Evolutionary conservation across 2,113 vertebrate species (phyloP).

Genomic region (Brachirus orientalis): DNA sequence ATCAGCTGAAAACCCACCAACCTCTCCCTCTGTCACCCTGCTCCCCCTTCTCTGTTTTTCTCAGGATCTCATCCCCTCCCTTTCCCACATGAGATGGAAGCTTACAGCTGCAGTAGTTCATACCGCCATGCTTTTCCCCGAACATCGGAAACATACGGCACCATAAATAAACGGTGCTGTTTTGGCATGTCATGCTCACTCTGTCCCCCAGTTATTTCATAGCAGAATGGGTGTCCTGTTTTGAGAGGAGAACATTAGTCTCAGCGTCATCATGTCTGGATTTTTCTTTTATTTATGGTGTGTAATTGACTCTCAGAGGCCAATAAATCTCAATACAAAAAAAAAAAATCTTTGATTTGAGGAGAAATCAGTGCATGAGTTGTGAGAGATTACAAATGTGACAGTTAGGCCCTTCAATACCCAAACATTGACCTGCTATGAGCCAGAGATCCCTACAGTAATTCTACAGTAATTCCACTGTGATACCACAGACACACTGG

Average conservation of each 20-base stretch:
- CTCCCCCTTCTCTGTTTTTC: constrained; percentile 32
- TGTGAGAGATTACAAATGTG: too few relatives aligned
- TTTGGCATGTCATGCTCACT: constrained; percentile 1
- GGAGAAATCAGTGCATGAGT: too few relatives aligned
- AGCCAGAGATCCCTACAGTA: too few relatives aligned
- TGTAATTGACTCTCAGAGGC: too few relatives aligned
- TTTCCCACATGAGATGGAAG: constrained; percentile 12
- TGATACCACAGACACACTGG: too few relatives aligned
- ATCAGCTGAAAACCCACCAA: constrained; percentile 75
- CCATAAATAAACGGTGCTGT: constrained; percentile 27
- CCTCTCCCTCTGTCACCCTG: constrained; percentile 52
- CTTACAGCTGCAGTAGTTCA: constrained; percentile 33
- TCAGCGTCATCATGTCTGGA: too few relatives aligned
- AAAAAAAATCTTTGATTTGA: too few relatives aligned
- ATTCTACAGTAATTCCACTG: too few relatives aligned
- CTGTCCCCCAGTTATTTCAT: constrained; percentile 21
- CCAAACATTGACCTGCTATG: too few relatives aligned
- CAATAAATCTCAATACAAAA: too few relatives aligned
- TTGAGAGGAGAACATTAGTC: constrained; percentile 16
- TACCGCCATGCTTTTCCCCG: not conserved
- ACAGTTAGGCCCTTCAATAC: too few relatives aligned
- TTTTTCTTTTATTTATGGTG: too few relatives aligned
- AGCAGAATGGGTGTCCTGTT: not conserved
- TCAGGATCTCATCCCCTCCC: not conserved
- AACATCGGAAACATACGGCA: not conserved